Base-by-base conservation (phyloP, 2,113 vertebrate genomes). In the Pteronura brasiliensis region DNA sequence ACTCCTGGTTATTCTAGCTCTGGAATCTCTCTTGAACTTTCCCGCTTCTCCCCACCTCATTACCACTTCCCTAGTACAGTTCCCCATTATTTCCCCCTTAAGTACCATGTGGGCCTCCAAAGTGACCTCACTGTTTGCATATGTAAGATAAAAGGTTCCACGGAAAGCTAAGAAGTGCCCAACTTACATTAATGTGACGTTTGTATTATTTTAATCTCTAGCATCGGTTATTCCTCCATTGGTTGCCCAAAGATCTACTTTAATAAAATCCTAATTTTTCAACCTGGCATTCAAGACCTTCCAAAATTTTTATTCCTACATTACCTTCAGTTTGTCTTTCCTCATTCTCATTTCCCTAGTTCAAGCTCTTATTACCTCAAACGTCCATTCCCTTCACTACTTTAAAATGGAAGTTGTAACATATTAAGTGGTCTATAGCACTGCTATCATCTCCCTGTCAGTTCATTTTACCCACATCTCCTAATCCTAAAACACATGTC, bases 121-220 rank as follows among this genome's bases (percentile, higher is more conserved):
- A 72, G 67, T 47, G 4, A 7, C 31, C 76, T 67, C 61, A 67
- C n/a, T 81, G 36, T 82, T 59, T 83, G 29, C 63, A 92, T 49
- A 29, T 67, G 67, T 82, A 76, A 82, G 57, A 88, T 34, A 49
- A 82, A 97, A 87, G 57, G 14, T 52, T 91, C 82, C 52, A 76
- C 36, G 31, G 42, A 93, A 95, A 52, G 57, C 20, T 47, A 90
- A 90, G 44, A 81, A 31, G 29, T 61, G 17, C 25, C 86, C 9
- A 12, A 79, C 52, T 85, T 88, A 81, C 31, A 67, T 44, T 65
- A 89, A 44, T 42, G 39, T 90, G 80, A 85, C 57, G 18, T 31
- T 77, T 82, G 39, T 69, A 39, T 92, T 95, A 88, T 83, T 92
- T 92, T 79, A 88, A 96, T 82, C 27, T 71, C 49, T 44, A 95